Evolutionary conservation across 2,888 invertebrate species (phyloP), one percentile per base, ranked within the genome.

Genomic region (Lithophane semibrunnea): DNA sequence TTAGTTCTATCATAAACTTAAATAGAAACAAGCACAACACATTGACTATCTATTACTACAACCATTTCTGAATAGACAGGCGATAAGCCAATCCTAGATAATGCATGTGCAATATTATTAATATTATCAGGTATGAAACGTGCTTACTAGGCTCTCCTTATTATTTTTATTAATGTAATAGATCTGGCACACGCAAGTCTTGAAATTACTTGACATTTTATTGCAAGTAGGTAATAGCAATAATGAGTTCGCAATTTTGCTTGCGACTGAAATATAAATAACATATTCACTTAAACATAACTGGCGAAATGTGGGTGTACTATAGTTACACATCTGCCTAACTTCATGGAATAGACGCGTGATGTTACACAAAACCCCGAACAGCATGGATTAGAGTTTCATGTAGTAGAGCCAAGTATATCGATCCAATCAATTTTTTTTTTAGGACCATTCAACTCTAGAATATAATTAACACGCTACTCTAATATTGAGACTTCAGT

Each of bases 21-120:
- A 69, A 69, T 66, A 68, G 67, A 66, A 56, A 72, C 72, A 65
- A 42, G 21, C 67, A n/a, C 73, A 65, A 52, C 56, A 21, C 12
- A 66, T 56, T 12, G 18, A 56, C 56, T 61, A 73, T 68, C 64
- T 73, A 72, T 70, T 49, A 24, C 44, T 49, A 68, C 60, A 61
- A 8, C 82, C 82, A 82, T 81, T 85, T 82, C 58, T 58, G 85
- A 65, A 69, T 44, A 66, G 42, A 77, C 76, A 54, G 12, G 3
- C 73, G 72, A 85, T 85, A 82, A 85, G 61, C 73, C 44, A 73
- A 42, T 60, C 49, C 29, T 63, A 80, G 65, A 64, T 79, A 79
- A 58, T 73, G 61, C 70, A 80, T 69, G 77, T 69, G 58, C 65
- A 69, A 52, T 52, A 61, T 79, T 83, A 65, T 85, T 77, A 52